Evolutionary conservation across 2,888 invertebrate genomes (phyloP).

Genomic region (Drosophila greeni): DNA sequence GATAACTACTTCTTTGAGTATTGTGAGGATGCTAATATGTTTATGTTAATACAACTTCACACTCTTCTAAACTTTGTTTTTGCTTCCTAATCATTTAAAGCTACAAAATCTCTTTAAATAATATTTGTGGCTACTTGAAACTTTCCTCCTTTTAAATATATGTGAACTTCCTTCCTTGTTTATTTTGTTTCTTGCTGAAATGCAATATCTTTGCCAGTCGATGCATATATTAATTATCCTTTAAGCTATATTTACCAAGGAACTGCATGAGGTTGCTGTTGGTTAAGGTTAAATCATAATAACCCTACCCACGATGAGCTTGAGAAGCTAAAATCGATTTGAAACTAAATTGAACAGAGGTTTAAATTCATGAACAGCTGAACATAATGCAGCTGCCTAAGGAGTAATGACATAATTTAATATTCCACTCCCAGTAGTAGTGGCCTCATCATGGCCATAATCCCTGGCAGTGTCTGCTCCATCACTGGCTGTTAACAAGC

Average conservation of each 20-base stretch:
- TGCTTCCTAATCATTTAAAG: neutral
- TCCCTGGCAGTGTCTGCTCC: constrained; percentile 36
- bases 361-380: constrained; percentile 4
- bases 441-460: constrained; percentile 23
- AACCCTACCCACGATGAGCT: neutral
- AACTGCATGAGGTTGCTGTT: neutral
- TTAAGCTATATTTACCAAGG: neutral
- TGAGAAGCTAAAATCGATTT: neutral
- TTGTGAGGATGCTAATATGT: too few relatives aligned
- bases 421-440: constrained; percentile 15
- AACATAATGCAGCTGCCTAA: constrained; percentile 13
- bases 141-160: neutral
- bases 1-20: too few relatives aligned
- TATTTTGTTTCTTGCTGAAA: neutral
- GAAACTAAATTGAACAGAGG: neutral
- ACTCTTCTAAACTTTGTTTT: too few relatives aligned
- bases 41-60: too few relatives aligned
- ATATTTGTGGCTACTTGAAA: neutral
- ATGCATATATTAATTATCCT: neutral
- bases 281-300: neutral
- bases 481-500: constrained; percentile 57
- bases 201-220: neutral
- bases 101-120: neutral
- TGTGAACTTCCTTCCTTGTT: too few relatives aligned
- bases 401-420: constrained; percentile 25